Conservation (phyloP, 2,888 invertebrate genomes). For the Ommatoiulus sabulosus region DNA sequence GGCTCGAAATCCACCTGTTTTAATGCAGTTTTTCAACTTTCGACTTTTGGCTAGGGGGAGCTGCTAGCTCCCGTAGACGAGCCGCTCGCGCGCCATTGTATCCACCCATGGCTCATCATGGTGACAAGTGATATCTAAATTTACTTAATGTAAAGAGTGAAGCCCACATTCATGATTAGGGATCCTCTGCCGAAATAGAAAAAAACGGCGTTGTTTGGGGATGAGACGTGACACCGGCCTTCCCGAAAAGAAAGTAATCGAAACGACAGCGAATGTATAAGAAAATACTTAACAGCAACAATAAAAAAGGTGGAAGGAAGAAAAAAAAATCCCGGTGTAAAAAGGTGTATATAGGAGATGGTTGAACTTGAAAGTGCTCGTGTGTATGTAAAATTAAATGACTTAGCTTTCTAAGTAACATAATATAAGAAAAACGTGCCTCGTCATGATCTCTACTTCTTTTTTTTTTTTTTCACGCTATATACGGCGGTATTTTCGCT, state of each 20-base stretch:
- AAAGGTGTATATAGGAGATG: constrained; percentile 5
- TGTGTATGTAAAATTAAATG: constrained; percentile 43
- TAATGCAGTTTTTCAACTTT: constrained; percentile 29
- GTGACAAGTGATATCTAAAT: constrained; percentile 43
- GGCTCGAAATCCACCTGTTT: not conserved
- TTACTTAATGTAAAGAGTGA: constrained; percentile 40
- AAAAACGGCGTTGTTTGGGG: constrained; percentile 17
- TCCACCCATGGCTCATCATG: constrained; percentile 24
- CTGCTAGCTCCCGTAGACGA: constrained; percentile 4
- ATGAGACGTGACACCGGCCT: constrained; percentile 43
- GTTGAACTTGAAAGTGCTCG: constrained; percentile 40
- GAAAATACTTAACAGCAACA: constrained; percentile 43
- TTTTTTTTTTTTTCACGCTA: not conserved
- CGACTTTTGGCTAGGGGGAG: not conserved
- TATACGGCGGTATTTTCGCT: constrained; percentile 40
- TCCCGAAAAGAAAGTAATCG: constrained; percentile 36
- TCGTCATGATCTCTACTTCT: constrained; percentile 43
- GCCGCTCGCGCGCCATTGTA: constrained; percentile 11
- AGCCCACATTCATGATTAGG: constrained; percentile 39
- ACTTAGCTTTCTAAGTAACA: constrained; percentile 43
- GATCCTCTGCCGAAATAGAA: constrained; percentile 12
- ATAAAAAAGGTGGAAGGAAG: not conserved
- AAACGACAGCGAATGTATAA: constrained; percentile 36
- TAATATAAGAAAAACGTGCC: constrained; percentile 43
- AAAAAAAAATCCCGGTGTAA: constrained; percentile 30